Conservation (phyloP, 2,888 invertebrate species). For the Germaria angustata region DNA sequence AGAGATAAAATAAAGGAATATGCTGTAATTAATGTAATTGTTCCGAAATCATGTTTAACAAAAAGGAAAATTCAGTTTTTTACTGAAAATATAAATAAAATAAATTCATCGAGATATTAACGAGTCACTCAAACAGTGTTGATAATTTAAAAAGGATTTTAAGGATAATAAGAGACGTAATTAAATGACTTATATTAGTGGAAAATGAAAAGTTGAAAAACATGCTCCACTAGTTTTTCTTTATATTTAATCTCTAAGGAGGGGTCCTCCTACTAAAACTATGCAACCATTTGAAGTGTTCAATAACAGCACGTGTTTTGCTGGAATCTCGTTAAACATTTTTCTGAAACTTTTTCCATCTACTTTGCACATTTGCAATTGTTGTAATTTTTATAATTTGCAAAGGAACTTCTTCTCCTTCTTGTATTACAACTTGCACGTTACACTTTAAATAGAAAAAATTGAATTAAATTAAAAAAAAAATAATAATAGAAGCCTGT, state of each 20-base stretch:
- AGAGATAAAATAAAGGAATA: slow-evolving; percentile 44
- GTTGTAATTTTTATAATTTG: neutral
- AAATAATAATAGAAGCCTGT: too few species aligned
- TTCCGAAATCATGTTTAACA: slow-evolving; percentile 53
- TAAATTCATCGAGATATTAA: neutral
- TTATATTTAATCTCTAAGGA: too few species aligned
- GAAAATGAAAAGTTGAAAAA: too few species aligned
- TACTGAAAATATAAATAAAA: neutral
- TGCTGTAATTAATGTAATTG: slow-evolving; percentile 59
- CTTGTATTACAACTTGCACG: too few species aligned
- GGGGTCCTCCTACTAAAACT: too few species aligned
- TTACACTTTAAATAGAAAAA: too few species aligned
- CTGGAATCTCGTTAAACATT: neutral
- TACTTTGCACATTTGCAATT: neutral
- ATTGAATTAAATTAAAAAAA: too few species aligned
- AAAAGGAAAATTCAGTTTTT: slow-evolving; percentile 22
- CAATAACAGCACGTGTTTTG: neutral
- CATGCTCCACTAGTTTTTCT: too few species aligned
- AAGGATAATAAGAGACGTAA: neutral
- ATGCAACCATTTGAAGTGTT: neutral
- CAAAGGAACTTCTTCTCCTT: too few species aligned
- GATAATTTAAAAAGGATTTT: neutral
- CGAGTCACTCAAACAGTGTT: neutral
- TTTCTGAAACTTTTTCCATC: neutral
- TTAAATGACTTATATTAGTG: neutral